Base-by-base conservation (phyloP, 1,140 invertebrate species). In the Stegodyphus mimosarum region DNA sequence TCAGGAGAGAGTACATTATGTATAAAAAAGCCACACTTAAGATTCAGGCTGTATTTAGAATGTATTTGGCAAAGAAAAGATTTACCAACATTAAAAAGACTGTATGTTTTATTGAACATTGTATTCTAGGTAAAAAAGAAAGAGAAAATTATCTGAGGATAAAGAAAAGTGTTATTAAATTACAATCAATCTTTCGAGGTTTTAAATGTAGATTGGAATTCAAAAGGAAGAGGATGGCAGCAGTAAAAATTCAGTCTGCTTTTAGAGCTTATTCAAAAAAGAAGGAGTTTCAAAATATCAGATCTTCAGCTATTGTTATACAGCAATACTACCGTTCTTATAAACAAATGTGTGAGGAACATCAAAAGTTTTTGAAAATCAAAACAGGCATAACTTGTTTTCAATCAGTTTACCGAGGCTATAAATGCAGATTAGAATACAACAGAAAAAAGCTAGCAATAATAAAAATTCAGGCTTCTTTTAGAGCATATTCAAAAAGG, bases 41-140 rank as follows among this genome's bases (percentile, higher is more conserved):
- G 13, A 88, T 89, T 71, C 89, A 89, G 66, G 51, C 69, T 55
- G 7, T 10, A 17, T 71, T 70, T 15, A 87, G 64, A 15, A 60
- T 60, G 55, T 60, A 60, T 60, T 60, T 15, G 9, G 2, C 9
- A 10, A 60, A 60, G 15, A 60, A 60, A 15, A 60, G 15, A 10
- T 60, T 60, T 60, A 60, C 15, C 9, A 9, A 10, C 15, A 10
- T 60, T 9, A 60, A 60, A 60, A 60, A 60, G 55, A 10, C 55
- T 10, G 55, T 60, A 60, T 9, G 15, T 60, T 10, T 15, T 10
- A 60, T 60, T 60, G 55, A 60, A 15, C 55, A 15, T 1, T 60
- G 15, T 60, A 60, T 9, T 10, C 55, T 60, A 2, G 64, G 15
- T 7, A 67, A 67, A 67, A 7, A n/a, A 67, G 10, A 67, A 67